phyloP scores from a whole-genome alignment of 2,797 vertebrate genomes.

The Alauda arvensis region DNA sequence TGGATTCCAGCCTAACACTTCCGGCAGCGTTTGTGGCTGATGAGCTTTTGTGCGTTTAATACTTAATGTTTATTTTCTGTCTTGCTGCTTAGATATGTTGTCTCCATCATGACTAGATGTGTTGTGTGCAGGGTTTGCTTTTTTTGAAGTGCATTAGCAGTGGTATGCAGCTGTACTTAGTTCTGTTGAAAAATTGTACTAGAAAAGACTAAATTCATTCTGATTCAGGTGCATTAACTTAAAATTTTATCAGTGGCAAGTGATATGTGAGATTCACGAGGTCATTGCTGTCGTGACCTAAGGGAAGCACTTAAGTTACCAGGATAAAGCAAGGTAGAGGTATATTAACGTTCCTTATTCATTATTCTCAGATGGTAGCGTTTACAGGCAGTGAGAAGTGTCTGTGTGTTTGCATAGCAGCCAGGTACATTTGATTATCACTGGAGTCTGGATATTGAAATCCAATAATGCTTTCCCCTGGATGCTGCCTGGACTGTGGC shows the following conservation, averaged over 20 bases:
- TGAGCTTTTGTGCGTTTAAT: accelerated
- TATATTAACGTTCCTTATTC: not conserved
- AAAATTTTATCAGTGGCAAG: not conserved
- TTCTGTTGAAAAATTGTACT: not conserved
- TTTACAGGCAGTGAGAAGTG: not conserved
- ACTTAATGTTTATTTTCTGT: accelerated
- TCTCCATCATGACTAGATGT: accelerated
- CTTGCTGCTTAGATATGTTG: accelerated
- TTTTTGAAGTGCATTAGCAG: accelerated
- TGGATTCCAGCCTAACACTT: accelerated
- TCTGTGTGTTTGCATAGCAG: not conserved
- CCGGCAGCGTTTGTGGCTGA: accelerated
- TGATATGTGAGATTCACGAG: not conserved
- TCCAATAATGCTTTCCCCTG: not conserved
- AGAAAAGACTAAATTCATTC: not conserved
- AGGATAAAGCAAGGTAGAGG: not conserved
- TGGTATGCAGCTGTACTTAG: not conserved
- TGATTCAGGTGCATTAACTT: not conserved
- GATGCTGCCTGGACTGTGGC: not conserved
- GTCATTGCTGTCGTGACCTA: not conserved
- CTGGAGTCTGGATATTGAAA: not conserved
- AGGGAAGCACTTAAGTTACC: not conserved
- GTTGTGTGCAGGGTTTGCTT: accelerated
- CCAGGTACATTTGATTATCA: not conserved
- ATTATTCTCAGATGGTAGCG: not conserved